A percentile compares a stretch with the other conserved stretches of the same genome.
phyloP scores from a whole-genome alignment of 1,140 invertebrate species.

The Drepana arcuata region DNA sequence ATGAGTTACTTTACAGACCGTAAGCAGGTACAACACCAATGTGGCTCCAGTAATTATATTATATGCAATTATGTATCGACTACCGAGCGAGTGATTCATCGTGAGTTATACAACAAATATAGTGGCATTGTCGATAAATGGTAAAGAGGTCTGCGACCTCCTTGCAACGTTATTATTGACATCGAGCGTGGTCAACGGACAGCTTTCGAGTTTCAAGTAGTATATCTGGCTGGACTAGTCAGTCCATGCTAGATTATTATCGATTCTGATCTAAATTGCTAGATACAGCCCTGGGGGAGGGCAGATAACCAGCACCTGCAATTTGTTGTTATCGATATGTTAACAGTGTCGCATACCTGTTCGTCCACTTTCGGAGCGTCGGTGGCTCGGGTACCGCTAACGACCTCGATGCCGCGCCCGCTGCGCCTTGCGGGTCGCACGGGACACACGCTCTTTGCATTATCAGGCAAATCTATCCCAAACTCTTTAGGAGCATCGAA shows the following conservation, averaged over 20 bases:
- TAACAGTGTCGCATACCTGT: constrained; percentile 64
- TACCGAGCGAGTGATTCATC: too few relatives aligned
- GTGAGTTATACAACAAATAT: too few relatives aligned
- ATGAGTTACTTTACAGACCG: neutral
- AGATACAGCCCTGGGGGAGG: constrained; percentile 8
- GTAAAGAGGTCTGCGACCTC: constrained; percentile 23
- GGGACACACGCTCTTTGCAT: constrained; percentile 51
- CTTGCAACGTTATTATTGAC: constrained; percentile 13
- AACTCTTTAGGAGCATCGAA: constrained; percentile 49
- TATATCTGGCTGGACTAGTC: constrained; percentile 22
- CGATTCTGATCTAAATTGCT: constrained; percentile 18
- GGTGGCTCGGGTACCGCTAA: constrained; percentile 60
- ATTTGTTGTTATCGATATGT: constrained; percentile 58
- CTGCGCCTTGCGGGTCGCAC: constrained; percentile 51
- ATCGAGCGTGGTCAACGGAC: constrained; percentile 4
- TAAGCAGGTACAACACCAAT: neutral
- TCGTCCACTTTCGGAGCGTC: constrained; percentile 65
- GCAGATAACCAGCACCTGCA: constrained; percentile 29
- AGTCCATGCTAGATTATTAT: constrained; percentile 16
- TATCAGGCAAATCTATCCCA: constrained; percentile 41
- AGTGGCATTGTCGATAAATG: too few relatives aligned
- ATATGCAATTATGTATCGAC: constrained; percentile 1
- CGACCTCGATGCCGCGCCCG: constrained; percentile 60
- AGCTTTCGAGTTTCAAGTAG: constrained; percentile 18
- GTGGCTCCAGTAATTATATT: neutral